A percentile compares a stretch with the other conserved stretches of the same genome.
Conservation (phyloP, 2,797 vertebrate genomes). For the Scarus forsteni region DNA sequence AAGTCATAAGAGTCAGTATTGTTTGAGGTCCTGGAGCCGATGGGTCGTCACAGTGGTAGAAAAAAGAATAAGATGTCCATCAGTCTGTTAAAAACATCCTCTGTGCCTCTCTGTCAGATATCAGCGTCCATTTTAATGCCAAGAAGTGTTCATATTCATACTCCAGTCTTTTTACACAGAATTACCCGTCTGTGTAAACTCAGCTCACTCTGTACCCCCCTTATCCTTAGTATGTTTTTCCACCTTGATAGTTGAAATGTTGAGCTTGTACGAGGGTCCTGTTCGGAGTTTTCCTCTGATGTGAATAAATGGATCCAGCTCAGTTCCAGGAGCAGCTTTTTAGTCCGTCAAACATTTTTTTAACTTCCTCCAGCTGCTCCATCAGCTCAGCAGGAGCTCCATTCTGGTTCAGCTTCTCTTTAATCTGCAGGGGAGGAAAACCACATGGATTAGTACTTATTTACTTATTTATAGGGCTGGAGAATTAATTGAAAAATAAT, state of each 20-base stretch:
- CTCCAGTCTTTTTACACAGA: neutral
- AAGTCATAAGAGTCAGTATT: neutral
- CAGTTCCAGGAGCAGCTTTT: constrained; percentile 79
- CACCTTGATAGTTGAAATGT: neutral
- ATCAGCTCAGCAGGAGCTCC: constrained; percentile 62
- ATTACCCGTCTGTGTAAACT: neutral
- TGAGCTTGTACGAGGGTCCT: neutral
- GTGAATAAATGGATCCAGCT: neutral
- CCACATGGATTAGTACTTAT: neutral
- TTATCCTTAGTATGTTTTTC: neutral
- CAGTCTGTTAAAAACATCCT: neutral
- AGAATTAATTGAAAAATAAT: no score
- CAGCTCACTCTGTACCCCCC: neutral
- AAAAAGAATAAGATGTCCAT: neutral
- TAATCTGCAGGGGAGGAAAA: constrained; percentile 65
- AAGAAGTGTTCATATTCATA: neutral
- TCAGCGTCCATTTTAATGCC: neutral
- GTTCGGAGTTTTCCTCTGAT: no score
- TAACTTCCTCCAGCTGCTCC: constrained; percentile 76
- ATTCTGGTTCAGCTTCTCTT: constrained; percentile 70
- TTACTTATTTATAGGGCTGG: no score
- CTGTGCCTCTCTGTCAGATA: neutral
- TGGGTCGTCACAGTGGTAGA: neutral
- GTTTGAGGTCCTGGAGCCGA: neutral
- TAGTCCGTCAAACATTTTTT: constrained; percentile 68